Percentiles rank a stretch among this genome's conserved stretches.
Evolutionary conservation across 2,113 vertebrate genomes (phyloP).

Genomic region (Falco punctatus): DNA sequence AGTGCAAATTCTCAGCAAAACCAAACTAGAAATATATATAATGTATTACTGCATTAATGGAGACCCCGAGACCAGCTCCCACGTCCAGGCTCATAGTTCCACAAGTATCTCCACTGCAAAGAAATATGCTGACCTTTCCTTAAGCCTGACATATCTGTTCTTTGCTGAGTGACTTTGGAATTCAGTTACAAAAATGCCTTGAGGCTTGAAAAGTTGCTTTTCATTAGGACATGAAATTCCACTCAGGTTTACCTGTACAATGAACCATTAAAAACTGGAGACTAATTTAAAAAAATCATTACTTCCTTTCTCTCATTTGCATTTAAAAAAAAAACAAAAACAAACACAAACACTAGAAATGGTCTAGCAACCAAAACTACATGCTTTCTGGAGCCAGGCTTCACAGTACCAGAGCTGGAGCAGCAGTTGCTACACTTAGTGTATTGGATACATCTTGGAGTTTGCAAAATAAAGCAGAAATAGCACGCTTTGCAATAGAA

Average conservation of each 20-base stretch:
- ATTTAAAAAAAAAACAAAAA: background rate
- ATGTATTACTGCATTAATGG: background rate
- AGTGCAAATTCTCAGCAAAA: background rate
- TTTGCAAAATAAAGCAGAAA: background rate
- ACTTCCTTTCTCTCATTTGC: background rate
- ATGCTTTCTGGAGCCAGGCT: background rate
- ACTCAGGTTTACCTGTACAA: background rate
- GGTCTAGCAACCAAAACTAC: background rate
- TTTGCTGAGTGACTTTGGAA: constrained; percentile 1
- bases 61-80: background rate
- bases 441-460: background rate
- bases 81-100: background rate
- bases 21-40: background rate
- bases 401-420: background rate
- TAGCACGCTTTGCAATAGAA: background rate
- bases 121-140: constrained; percentile 16
- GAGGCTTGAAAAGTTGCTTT: background rate
- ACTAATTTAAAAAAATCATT: background rate
- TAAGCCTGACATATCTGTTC: background rate
- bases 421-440: background rate
- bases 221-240: background rate
- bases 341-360: background rate
- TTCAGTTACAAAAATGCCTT: constrained; percentile 9
- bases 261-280: background rate
- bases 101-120: background rate